Conservation (phyloP, 1,140 invertebrate genomes). For the Drosophila pectinifera region DNA sequence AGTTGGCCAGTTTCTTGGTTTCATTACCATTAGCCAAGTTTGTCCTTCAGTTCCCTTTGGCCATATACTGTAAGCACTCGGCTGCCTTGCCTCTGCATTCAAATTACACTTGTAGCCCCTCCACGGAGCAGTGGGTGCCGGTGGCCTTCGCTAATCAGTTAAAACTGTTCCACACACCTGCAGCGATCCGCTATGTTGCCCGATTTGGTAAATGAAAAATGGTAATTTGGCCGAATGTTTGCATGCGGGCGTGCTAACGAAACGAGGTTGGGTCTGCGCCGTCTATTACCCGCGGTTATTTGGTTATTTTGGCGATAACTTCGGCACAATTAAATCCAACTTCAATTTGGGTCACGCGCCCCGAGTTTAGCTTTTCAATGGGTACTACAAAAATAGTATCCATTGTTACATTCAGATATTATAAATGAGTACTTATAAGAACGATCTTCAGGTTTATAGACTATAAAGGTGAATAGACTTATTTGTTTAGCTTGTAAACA, state of each 20-base stretch:
- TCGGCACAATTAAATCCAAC: slow-evolving; percentile 18
- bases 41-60: slow-evolving; percentile 21
- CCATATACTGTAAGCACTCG: background rate
- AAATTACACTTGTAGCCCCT: slow-evolving; percentile 21
- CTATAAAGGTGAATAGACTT: no score
- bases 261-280: slow-evolving; percentile 26
- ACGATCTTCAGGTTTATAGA: no score
- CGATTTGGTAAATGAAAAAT: slow-evolving; percentile 38
- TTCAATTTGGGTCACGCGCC: slow-evolving; percentile 39
- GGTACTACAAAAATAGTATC: background rate
- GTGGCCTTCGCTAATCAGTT: slow-evolving; percentile 39
- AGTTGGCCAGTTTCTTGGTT: background rate
- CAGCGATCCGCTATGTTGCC: slow-evolving; percentile 27
- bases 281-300: slow-evolving; percentile 31
- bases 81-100: slow-evolving; percentile 21
- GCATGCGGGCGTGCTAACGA: slow-evolving; percentile 31
- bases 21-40: slow-evolving; percentile 1
- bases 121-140: slow-evolving; percentile 25
- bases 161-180: slow-evolving; percentile 24
- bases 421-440: no score
- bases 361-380: slow-evolving; percentile 7
- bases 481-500: no score
- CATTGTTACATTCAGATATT: background rate
- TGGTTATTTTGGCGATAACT: slow-evolving; percentile 36
- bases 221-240: slow-evolving; percentile 15